Evolutionary conservation across 2,113 vertebrate genomes (phyloP).

Genomic region (Holacanthus passer): DNA sequence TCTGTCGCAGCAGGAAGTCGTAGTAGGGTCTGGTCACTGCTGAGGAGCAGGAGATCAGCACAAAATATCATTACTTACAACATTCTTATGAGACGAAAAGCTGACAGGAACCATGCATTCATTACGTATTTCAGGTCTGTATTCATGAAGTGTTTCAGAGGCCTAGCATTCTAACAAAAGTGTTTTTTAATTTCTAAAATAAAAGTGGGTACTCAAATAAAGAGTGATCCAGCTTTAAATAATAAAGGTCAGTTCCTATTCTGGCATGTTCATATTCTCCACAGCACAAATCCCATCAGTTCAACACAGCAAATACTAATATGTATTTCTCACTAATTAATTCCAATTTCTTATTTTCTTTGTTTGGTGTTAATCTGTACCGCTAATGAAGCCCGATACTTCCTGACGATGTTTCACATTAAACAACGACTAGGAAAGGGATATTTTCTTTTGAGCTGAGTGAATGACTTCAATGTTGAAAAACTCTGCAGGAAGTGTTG

Average conservation of each 20-base stretch:
- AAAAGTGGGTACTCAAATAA: neutral
- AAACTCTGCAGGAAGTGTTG: too few species aligned
- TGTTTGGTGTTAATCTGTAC: too few species aligned
- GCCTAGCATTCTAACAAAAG: neutral
- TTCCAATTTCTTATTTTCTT: too few species aligned
- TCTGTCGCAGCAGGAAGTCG: slow-evolving; percentile 92
- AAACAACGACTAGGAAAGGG: too few species aligned
- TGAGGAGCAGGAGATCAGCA: slow-evolving; percentile 36
- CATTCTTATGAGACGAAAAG: neutral
- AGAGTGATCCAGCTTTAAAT: neutral
- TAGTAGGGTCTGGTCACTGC: slow-evolving; percentile 92
- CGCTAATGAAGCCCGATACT: too few species aligned
- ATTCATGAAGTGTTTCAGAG: neutral
- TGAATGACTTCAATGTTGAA: too few species aligned
- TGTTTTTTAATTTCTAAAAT: neutral
- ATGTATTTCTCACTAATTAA: too few species aligned
- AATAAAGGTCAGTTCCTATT: neutral
- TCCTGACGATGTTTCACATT: too few species aligned
- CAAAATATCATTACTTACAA: neutral
- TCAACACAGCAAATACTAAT: neutral
- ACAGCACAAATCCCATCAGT: neutral
- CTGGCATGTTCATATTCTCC: neutral
- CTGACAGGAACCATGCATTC: neutral
- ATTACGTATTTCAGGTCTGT: neutral
- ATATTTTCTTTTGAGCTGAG: too few species aligned